Evolutionary conservation across 2,888 invertebrate genomes (phyloP).

Genomic region (Phoronis australis): DNA sequence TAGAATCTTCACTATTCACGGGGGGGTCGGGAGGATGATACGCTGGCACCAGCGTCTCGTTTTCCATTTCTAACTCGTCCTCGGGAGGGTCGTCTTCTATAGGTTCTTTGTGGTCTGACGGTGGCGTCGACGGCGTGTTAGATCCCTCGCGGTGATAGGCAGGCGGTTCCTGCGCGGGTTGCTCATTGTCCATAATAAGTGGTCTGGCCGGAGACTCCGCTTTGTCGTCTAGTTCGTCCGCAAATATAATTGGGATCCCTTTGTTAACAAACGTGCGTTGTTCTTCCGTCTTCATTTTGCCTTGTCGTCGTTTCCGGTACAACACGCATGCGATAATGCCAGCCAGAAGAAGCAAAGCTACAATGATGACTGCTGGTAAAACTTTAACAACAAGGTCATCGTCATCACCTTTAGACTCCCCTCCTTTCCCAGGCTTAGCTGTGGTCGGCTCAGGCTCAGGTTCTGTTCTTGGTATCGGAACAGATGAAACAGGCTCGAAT

Average conservation of each 20-base stretch:
- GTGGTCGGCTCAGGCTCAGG: background rate
- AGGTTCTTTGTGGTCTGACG: conserved; percentile 10
- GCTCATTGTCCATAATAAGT: conserved; percentile 89
- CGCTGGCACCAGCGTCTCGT: conserved; percentile 28
- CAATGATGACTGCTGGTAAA: conserved; percentile 72
- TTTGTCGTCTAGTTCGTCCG: conserved; percentile 89
- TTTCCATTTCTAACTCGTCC: conserved; percentile 28
- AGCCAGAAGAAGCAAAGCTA: conserved; percentile 80
- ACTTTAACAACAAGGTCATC: conserved; percentile 67
- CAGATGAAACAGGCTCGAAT: too few species aligned
- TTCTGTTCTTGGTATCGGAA: too few species aligned
- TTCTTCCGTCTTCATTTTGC: conserved; percentile 75
- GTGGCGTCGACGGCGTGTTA: conserved; percentile 25
- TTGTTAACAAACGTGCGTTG: conserved; percentile 58
- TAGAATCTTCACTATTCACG: conserved; percentile 27
- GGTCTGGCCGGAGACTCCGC: conserved; percentile 75
- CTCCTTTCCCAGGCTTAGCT: background rate
- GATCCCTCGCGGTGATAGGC: conserved; percentile 31
- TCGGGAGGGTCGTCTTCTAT: conserved; percentile 20
- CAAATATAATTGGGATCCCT: conserved; percentile 87
- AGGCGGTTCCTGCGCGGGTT: conserved; percentile 65
- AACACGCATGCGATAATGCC: conserved; percentile 81
- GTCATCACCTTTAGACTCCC: conserved; percentile 21
- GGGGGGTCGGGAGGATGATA: conserved; percentile 41
- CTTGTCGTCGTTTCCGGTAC: conserved; percentile 71